Evolutionary conservation across 2,888 invertebrate species (phyloP).

Genomic region (Diloba caeruleocephala): DNA sequence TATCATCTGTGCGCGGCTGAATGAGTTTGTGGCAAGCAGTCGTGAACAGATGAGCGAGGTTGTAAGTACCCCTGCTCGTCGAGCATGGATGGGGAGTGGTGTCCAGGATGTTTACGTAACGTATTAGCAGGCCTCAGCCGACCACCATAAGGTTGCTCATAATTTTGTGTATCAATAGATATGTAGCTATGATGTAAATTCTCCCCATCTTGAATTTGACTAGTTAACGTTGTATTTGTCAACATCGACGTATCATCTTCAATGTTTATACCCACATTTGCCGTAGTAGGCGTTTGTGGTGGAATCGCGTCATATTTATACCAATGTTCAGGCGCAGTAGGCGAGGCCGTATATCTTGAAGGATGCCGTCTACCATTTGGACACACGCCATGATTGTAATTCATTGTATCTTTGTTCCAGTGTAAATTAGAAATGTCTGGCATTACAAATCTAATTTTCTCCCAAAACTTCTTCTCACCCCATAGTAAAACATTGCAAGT

Average conservation of each 20-base stretch:
- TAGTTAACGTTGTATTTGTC: slow-evolving; percentile 90
- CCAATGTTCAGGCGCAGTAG: slow-evolving; percentile 92
- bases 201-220: slow-evolving; percentile 91
- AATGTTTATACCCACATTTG: slow-evolving; percentile 86
- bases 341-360: slow-evolving; percentile 92
- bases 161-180: slow-evolving; percentile 90
- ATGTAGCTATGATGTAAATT: slow-evolving; percentile 92
- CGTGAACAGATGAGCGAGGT: slow-evolving; percentile 85
- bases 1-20: slow-evolving; percentile 84
- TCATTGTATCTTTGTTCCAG: slow-evolving; percentile 89
- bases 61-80: slow-evolving; percentile 88
- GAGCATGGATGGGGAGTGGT: slow-evolving; percentile 82
- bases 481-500: slow-evolving; percentile 93
- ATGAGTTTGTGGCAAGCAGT: slow-evolving; percentile 86
- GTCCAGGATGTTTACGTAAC: slow-evolving; percentile 81
- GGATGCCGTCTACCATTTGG: slow-evolving; percentile 89
- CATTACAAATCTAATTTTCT: slow-evolving; percentile 94
- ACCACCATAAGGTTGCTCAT: slow-evolving; percentile 85
- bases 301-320: slow-evolving; percentile 91
- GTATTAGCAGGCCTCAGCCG: slow-evolving; percentile 84
- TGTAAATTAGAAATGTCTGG: slow-evolving; percentile 92
- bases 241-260: slow-evolving; percentile 90
- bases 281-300: slow-evolving; percentile 85
- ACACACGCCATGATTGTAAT: slow-evolving; percentile 86
- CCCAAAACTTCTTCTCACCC: slow-evolving; percentile 97